Evolutionary conservation across 2,797 vertebrate species (phyloP).

Genomic region (Alcedo quadribrachys): DNA sequence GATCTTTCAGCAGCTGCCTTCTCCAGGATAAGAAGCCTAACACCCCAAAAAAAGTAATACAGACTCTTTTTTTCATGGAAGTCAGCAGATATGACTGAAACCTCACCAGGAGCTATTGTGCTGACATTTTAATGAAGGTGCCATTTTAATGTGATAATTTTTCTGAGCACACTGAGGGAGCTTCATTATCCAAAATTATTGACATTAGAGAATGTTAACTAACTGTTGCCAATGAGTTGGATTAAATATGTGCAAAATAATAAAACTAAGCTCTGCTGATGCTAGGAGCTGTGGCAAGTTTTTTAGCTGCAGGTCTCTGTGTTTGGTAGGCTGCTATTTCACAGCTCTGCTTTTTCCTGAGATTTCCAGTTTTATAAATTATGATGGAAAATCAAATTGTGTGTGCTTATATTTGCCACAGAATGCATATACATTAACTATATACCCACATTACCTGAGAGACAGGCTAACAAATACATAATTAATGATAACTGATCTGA

Average conservation of each 20-base stretch:
- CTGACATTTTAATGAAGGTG: not conserved
- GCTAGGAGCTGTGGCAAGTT: not conserved
- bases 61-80: not conserved
- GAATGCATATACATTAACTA: not conserved
- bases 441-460: not conserved
- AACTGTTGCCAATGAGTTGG: not conserved
- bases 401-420: not conserved
- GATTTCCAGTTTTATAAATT: not conserved
- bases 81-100: not conserved
- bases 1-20: too few relatives aligned
- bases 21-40: too few relatives aligned
- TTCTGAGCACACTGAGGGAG: not conserved
- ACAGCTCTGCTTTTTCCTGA: not conserved
- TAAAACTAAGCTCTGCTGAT: not conserved
- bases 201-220: not conserved
- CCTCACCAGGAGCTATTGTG: not conserved
- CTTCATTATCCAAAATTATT: slow-evolving; percentile 3
- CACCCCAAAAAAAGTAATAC: too few relatives aligned
- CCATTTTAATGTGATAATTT: not conserved
- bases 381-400: not conserved
- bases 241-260: not conserved
- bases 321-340: not conserved
- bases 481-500: not conserved
- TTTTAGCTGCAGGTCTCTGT: not conserved
- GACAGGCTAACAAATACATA: not conserved